Base-by-base conservation (phyloP, 2,113 vertebrate genomes). In the Nerophis lumbriciformis region DNA sequence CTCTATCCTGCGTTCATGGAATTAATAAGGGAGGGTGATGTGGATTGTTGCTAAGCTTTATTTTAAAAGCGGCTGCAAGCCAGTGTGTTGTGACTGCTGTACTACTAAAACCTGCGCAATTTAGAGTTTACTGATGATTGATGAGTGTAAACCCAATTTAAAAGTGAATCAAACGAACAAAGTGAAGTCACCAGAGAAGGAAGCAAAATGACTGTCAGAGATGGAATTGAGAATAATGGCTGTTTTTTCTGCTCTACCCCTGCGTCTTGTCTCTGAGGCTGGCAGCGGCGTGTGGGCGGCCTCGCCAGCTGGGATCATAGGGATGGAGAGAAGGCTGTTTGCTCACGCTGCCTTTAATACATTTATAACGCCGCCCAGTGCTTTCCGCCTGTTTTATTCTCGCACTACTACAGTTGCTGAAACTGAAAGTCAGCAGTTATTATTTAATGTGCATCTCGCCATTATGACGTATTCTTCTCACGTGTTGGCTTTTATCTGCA, bases 291-390 rank as follows among this genome's bases (percentile, higher is more conserved):
- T 83, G 87, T 85, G 85, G 87, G 87, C 76, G 84, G 77, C 68
- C 61, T 53, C 71, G 80, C 85, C 85, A 89, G 84, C 87, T 89
- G 88, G 85, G 88, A 84, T 85, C 84, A 82, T 69, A 85, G 71
- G 75, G 81, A 87, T 80, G 81, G 83, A 82, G 81, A 85, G 80
- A 85, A 83, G 65, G 70, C 79, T 84, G 85, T 73, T 73, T 78
- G 75, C 78, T 82, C 77, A 61, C 75, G 85, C 79, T 76, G 78
- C 71, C 76, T 85, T 75, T 83, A 84, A 88, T 89, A 84, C 72
- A 83, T 88, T 72, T 87, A 81, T 81, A 78, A 83, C 84, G 85
- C 80, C 71, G 83, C 71, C 64, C 63, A 69, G 61, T 38, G 73
- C 81, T 69, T 80, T 72, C 15, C 63, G 66, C 68, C 8, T 53